A percentile compares a stretch with the other conserved stretches of the same genome.
phyloP scores from a whole-genome alignment of 2,888 invertebrate genomes.

The Patella depressa region DNA sequence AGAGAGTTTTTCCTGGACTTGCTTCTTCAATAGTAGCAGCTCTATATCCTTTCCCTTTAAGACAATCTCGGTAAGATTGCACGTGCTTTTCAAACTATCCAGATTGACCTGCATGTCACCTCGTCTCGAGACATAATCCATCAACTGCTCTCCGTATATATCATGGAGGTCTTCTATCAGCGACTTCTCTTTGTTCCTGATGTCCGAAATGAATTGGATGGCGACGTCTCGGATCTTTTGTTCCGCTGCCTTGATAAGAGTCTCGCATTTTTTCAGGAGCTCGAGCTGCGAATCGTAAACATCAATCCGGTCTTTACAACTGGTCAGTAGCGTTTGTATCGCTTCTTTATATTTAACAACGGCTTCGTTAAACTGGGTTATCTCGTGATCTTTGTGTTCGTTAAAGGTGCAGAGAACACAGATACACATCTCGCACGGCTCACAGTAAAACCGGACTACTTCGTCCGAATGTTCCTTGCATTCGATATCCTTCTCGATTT shows the following conservation, averaged over 20 bases:
- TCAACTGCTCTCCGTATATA: constrained; percentile 68
- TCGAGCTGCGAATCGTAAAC: constrained; percentile 65
- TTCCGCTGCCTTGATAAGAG: constrained; percentile 67
- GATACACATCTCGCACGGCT: constrained; percentile 71
- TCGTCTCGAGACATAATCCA: constrained; percentile 66
- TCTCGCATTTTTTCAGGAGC: constrained; percentile 63
- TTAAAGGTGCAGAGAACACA: constrained; percentile 72
- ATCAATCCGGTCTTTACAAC: constrained; percentile 66
- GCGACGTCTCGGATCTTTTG: constrained; percentile 69
- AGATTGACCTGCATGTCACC: constrained; percentile 64
- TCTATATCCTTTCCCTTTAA: constrained; percentile 72
- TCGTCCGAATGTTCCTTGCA: constrained; percentile 71
- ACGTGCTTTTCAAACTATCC: constrained; percentile 70
- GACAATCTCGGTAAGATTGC: constrained; percentile 71
- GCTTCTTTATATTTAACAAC: constrained; percentile 69
- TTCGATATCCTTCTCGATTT: constrained; percentile 71
- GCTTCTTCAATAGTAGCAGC: constrained; percentile 70
- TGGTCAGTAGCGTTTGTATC: constrained; percentile 63
- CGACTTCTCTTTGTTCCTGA: constrained; percentile 67
- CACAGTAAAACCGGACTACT: constrained; percentile 71
- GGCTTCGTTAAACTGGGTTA: constrained; percentile 68
- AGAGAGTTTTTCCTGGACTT: constrained; percentile 70
- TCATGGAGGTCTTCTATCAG: constrained; percentile 69
- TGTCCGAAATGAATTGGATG: constrained; percentile 68
- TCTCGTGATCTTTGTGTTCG: constrained; percentile 70